Evolutionary conservation across 2,888 invertebrate species (phyloP).

Genomic region (Megamerina dolium): DNA sequence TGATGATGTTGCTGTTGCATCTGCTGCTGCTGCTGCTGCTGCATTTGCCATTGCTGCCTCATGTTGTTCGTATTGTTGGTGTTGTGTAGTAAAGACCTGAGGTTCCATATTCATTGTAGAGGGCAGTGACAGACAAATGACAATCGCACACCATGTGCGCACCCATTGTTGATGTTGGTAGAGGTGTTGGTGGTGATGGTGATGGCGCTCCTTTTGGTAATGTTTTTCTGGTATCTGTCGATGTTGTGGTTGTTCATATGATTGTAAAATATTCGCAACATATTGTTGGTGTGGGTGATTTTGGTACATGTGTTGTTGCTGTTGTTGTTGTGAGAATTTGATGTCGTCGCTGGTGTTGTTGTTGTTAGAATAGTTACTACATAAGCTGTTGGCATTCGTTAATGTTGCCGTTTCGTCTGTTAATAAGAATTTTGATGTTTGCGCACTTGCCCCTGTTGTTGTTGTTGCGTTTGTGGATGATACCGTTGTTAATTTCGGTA

Average conservation of each 20-base stretch:
- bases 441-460: too few relatives aligned
- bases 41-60: conserved; percentile 21
- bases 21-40: conserved; percentile 11
- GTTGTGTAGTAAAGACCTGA: conserved; percentile 20
- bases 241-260: conserved; percentile 4
- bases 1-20: conserved; percentile 1
- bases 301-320: conserved; percentile 10
- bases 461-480: conserved; percentile 8
- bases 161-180: conserved; percentile 27
- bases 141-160: conserved; percentile 36
- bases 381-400: conserved; percentile 3
- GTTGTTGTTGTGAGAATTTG: conserved; percentile 13
- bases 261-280: too few relatives aligned
- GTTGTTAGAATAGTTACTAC: conserved; percentile 7
- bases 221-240: neutral
- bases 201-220: neutral
- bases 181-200: conserved; percentile 13
- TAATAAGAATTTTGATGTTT: too few relatives aligned
- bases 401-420: neutral
- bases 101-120: conserved; percentile 30
- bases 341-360: conserved; percentile 7
- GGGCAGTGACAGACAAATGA: conserved; percentile 35
- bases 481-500: conserved; percentile 11
- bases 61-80: conserved; percentile 8
- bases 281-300: conserved; percentile 1